Evolutionary conservation across 1,140 invertebrate species (phyloP).

Genomic region (Drosophila varians): DNA sequence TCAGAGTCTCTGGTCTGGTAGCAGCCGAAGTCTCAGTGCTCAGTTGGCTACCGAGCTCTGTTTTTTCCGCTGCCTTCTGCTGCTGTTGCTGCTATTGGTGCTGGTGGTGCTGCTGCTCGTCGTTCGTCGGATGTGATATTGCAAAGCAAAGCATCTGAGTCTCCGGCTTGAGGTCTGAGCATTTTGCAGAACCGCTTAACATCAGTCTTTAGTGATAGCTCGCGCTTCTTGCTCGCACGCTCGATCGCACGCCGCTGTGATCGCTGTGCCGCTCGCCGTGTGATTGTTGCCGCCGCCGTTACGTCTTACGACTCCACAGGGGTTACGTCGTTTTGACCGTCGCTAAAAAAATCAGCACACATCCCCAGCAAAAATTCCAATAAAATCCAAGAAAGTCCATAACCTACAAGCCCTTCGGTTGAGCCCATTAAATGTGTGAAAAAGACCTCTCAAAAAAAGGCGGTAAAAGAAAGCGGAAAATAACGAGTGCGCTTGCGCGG

Average conservation of each 20-base stretch:
- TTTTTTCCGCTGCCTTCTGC: constrained; percentile 26
- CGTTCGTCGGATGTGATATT: constrained; percentile 59
- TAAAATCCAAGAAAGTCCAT: constrained; percentile 2
- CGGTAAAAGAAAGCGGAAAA: constrained; percentile 16
- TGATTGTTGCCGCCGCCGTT: constrained; percentile 11
- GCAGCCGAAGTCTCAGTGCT: constrained; percentile 31
- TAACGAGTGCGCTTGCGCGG: constrained; percentile 18
- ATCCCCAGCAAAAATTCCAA: constrained; percentile 14
- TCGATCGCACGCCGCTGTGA: constrained; percentile 69
- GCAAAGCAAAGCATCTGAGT: constrained; percentile 64
- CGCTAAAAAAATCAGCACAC: constrained; percentile 25
- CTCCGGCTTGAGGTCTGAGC: constrained; percentile 55
- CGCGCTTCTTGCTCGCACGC: constrained; percentile 82
- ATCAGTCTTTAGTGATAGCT: constrained; percentile 83
- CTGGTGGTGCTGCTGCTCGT: constrained; percentile 28
- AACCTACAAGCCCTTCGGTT: background rate
- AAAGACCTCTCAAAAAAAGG: background rate
- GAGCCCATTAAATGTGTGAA: background rate
- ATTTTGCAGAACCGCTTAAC: constrained; percentile 83
- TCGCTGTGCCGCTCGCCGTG: constrained; percentile 50
- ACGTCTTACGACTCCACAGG: constrained; percentile 1
- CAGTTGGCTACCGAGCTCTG: constrained; percentile 35
- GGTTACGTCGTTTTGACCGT: constrained; percentile 28
- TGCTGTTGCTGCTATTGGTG: constrained; percentile 37
- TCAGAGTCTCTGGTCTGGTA: constrained; percentile 16